Base-by-base conservation (phyloP, 2,113 vertebrate genomes). In the Muntiacus reevesi region DNA sequence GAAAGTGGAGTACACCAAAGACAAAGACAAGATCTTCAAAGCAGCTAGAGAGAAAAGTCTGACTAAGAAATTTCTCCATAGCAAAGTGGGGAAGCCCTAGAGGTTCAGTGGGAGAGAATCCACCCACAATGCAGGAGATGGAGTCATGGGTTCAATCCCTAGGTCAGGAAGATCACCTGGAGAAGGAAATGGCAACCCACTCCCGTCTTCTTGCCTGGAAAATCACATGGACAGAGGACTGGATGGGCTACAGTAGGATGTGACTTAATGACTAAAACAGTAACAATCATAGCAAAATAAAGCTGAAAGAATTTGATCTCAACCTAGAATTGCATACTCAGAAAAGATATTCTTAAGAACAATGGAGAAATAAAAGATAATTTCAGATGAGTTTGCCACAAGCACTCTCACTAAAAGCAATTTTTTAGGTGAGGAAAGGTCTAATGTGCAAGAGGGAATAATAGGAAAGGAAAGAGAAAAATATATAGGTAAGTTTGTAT, bases 1-100 rank as follows among this genome's bases (percentile, higher is more conserved):
- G 33, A 76, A 79, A 74, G 28, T 64, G 54, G 93, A 93, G 57
- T 45, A 95, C 45, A 85, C 33, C 78, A 92, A 97, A 93, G 94
- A 89, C 71, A 94, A 88, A 93, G 23, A 64, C 14, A 91, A 94
- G 59, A 74, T 94, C 47, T 85, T 76, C 57, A 82, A 91, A 67
- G 47, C 15, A 92, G 40, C 62, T 50, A 96, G 78, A 98, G 14
- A 76, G 67, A 92, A 96, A 91, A 89, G 6, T 7, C 57, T 62
- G 50, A 79, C 83, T 16, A 97, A 40, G 8, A 60, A 81, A 90
- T 47, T 81, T 85, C 16, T 84, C 74, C 40, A 43, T 15, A 76
- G 71, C 71, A 76, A 43, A 76, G 43, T 76, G 71, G 21, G 71
- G 23, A 76, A 43, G 40, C 40, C 23, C 23, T 6, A 43, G 71